A percentile compares a stretch with the other conserved stretches of the same genome.
Evolutionary conservation across 2,797 vertebrate genomes (phyloP).

Genomic region (Pseudochirops cupreus): DNA sequence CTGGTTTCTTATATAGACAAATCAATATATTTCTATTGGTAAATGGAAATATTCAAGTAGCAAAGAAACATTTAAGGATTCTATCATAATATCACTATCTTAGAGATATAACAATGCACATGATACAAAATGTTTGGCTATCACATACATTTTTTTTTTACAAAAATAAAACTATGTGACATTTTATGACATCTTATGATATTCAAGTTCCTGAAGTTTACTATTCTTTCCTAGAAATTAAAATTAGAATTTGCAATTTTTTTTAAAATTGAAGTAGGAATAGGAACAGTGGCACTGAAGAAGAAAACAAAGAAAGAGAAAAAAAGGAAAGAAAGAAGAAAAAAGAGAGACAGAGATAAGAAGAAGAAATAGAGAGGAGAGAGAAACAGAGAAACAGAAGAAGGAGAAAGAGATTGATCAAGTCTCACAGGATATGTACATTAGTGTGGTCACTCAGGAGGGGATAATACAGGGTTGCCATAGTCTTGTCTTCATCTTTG

Average conservation of each 20-base stretch:
- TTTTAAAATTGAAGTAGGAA: slow-evolving; percentile 44
- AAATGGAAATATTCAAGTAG: slow-evolving; percentile 40
- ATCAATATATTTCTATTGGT: slow-evolving; percentile 57
- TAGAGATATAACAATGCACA: slow-evolving; percentile 35
- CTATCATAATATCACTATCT: slow-evolving; percentile 42
- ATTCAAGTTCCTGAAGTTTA: slow-evolving; percentile 39
- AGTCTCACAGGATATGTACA: neutral
- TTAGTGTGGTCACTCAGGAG: neutral
- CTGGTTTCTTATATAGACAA: slow-evolving; percentile 47
- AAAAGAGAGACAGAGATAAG: neutral
- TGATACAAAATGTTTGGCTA: slow-evolving; percentile 14
- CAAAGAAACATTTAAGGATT: slow-evolving; percentile 55
- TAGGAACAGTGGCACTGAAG: too few species aligned
- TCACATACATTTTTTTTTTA: slow-evolving; percentile 6
- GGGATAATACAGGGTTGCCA: neutral
- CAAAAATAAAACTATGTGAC: slow-evolving; percentile 39
- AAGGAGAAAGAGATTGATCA: neutral
- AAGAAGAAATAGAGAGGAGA: neutral
- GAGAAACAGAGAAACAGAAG: neutral
- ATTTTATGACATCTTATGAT: slow-evolving; percentile 38
- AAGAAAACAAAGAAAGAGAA: too few species aligned
- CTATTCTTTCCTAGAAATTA: slow-evolving; percentile 50
- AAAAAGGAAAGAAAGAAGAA: neutral
- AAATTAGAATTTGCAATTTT: slow-evolving; percentile 58
- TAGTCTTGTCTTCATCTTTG: neutral